Percentiles rank a stretch among this genome's conserved stretches.
phyloP scores from a whole-genome alignment of 2,113 vertebrate species.

The Sus scrofa region T2T-Sscrofa CM000814.6:20992501-20993000 shows the following conservation, averaged over 20 bases:
- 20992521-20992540: too few relatives aligned
- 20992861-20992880: constrained; percentile 39
- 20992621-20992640: background rate
- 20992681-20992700: background rate
- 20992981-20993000: background rate
- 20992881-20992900: constrained; percentile 32
- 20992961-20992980: background rate
- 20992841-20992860: background rate
- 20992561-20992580: background rate
- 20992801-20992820: constrained; percentile 58
- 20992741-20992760: constrained; percentile 26
- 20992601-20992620: background rate
- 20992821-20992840: background rate
- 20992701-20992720: background rate
- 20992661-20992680: background rate
- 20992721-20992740: background rate
- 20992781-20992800: constrained; percentile 55
- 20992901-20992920: constrained; percentile 46
- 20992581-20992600: background rate
- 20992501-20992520: too few relatives aligned
- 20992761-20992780: constrained; percentile 62
- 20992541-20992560: too few relatives aligned
- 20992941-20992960: constrained; percentile 52
- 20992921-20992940: constrained; percentile 54
- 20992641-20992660: background rate